Conservation (phyloP, 2,797 vertebrate species). For the Tapera naevia region DNA sequence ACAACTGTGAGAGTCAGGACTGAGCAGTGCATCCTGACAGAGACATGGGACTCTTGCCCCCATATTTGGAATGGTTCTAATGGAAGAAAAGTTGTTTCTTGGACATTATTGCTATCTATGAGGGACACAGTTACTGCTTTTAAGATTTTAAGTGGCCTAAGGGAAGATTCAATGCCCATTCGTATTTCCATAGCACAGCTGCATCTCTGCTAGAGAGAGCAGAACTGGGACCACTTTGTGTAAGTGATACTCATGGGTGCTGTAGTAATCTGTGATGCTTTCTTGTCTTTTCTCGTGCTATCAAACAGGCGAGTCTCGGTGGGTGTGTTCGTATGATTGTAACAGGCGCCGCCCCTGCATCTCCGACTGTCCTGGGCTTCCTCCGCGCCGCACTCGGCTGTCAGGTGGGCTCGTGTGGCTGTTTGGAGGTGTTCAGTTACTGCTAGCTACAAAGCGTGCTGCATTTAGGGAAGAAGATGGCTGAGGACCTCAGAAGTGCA, state of each 20-base stretch:
- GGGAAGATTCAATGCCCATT: neutral
- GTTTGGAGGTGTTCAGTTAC: accelerated
- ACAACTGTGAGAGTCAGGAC: too few relatives aligned
- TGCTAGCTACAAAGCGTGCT: accelerated
- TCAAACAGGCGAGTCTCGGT: constrained; percentile 87
- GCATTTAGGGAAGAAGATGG: too few relatives aligned
- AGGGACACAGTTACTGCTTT: neutral
- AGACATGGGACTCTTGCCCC: accelerated
- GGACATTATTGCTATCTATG: neutral
- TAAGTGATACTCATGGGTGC: accelerated
- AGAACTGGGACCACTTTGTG: neutral
- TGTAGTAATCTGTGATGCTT: neutral
- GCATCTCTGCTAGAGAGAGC: neutral
- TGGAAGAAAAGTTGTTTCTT: too few relatives aligned
- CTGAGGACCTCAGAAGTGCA: neutral
- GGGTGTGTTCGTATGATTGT: constrained; percentile 94
- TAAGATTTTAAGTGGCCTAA: neutral
- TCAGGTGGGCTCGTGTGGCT: constrained; percentile 79
- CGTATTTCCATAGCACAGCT: accelerated
- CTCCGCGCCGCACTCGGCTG: constrained; percentile 94
- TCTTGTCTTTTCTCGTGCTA: neutral
- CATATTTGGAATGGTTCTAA: accelerated
- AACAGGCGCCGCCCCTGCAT: constrained; percentile 93
- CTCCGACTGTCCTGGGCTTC: constrained; percentile 91
- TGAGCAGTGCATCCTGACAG: too few relatives aligned